These are phyloP conservation scores for Athene noctua DNA, from an alignment of 2,113 vertebrate species.

Conservation along the genomic window DNA sequence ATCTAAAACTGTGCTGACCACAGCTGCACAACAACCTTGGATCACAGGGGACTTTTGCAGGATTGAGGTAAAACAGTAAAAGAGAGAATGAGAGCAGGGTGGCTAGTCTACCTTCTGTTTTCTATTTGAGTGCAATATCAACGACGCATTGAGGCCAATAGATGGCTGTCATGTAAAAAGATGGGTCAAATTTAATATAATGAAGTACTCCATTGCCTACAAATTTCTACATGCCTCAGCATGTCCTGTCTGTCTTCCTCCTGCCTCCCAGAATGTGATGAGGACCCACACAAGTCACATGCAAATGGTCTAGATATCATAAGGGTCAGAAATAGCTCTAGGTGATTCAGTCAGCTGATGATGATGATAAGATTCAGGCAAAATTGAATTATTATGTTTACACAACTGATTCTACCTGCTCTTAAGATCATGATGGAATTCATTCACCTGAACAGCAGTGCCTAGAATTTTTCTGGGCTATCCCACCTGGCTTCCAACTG, in stretches of 20 bases:
- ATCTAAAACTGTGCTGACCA: neutral
- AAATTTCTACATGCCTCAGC: neutral
- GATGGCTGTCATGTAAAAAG: neutral
- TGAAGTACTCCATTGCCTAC: neutral
- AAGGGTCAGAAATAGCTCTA: neutral
- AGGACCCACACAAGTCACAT: neutral
- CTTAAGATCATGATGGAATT: neutral
- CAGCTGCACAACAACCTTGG: accelerated
- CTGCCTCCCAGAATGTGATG: neutral
- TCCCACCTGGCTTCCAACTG: neutral
- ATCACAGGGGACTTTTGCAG: neutral
- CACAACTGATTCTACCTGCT: neutral
- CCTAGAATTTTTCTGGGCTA: neutral
- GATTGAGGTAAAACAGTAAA: neutral
- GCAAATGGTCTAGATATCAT: neutral
- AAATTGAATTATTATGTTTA: neutral
- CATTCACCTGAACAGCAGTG: neutral
- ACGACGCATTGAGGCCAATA: neutral
- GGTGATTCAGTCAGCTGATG: neutral
- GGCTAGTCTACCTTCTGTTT: neutral
- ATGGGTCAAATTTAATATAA: neutral
- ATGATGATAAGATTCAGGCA: neutral
- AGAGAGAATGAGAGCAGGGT: neutral
- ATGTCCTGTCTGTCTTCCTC: neutral
- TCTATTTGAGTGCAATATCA: neutral